These are phyloP conservation scores for Glomeris maerens DNA, from an alignment of 1,140 invertebrate genomes.

Conservation along the genomic window DNA sequence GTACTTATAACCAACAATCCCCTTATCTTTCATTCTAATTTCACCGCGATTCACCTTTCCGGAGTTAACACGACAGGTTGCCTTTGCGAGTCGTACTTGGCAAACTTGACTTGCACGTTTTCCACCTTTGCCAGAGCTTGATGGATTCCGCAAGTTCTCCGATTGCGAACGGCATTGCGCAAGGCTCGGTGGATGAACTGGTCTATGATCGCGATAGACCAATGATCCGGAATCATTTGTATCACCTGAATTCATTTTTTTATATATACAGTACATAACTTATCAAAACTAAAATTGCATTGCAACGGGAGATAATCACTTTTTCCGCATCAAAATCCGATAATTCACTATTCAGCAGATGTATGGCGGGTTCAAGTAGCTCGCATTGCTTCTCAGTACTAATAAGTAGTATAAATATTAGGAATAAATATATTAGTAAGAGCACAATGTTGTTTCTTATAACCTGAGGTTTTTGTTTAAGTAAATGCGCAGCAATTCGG, in stretches of 20 bases:
- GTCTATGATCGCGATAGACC: conserved; percentile 34
- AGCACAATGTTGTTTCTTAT: no score
- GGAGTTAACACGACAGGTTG: conserved; percentile 30
- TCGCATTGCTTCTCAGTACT: conserved; percentile 20
- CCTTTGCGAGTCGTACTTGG: conserved; percentile 28
- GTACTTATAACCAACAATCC: no score
- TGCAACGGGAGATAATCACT: no score
- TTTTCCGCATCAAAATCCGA: conserved; percentile 35
- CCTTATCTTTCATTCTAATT: no score
- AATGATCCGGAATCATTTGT: conserved; percentile 33
- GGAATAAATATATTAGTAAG: no score
- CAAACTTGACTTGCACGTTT: conserved; percentile 32
- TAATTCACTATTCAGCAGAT: conserved; percentile 34
- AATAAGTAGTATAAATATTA: no score
- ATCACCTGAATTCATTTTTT: conserved; percentile 34
- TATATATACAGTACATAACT: no score
- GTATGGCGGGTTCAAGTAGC: conserved; percentile 32
- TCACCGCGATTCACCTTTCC: no score
- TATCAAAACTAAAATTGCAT: no score
- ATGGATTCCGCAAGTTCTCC: conserved; percentile 31
- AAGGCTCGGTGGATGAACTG: conserved; percentile 32
- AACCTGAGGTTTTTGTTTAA: no score
- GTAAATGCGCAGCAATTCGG: no score
- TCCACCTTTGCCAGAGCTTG: conserved; percentile 33
- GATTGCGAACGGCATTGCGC: conserved; percentile 29